Conservation (phyloP, 2,888 invertebrate genomes). For the Drosophila quasianomalipes region DNA sequence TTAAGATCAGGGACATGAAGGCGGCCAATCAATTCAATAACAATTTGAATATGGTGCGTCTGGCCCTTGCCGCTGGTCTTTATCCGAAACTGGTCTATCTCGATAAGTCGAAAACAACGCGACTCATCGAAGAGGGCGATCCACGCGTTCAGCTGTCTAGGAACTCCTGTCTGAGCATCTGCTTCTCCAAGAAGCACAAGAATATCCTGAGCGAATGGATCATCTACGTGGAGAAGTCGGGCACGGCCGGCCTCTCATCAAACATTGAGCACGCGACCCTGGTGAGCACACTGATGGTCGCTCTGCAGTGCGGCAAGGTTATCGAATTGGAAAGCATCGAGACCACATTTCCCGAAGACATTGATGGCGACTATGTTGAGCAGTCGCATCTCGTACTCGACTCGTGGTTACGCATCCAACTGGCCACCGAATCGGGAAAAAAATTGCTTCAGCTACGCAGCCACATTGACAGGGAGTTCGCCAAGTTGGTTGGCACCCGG, state of each 20-base stretch:
- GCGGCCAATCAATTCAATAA: slow-evolving; percentile 45
- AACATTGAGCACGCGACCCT: slow-evolving; percentile 92
- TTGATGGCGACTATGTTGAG: slow-evolving; percentile 9
- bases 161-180: slow-evolving; percentile 86
- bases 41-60: slow-evolving; percentile 95
- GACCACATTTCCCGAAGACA: slow-evolving; percentile 46
- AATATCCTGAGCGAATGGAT: slow-evolving; percentile 91
- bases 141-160: slow-evolving; percentile 87
- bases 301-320: slow-evolving; percentile 87
- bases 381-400: slow-evolving; percentile 31
- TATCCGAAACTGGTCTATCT: slow-evolving; percentile 95
- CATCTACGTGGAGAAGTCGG: slow-evolving; percentile 93
- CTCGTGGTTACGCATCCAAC: slow-evolving; percentile 24
- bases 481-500: slow-evolving; percentile 25
- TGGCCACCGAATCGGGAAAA: slow-evolving; percentile 28
- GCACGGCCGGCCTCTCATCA: slow-evolving; percentile 88
- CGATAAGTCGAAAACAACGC: slow-evolving; percentile 86
- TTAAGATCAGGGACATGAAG: slow-evolving; percentile 86
- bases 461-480: slow-evolving; percentile 32
- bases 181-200: slow-evolving; percentile 60
- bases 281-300: slow-evolving; percentile 92
- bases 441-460: slow-evolving; percentile 80
- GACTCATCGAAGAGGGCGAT: slow-evolving; percentile 89
- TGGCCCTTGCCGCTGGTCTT: slow-evolving; percentile 93
- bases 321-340: slow-evolving; percentile 34